Evolutionary conservation across 2,888 invertebrate species (phyloP).

Genomic region (Acrobasis repandana): DNA sequence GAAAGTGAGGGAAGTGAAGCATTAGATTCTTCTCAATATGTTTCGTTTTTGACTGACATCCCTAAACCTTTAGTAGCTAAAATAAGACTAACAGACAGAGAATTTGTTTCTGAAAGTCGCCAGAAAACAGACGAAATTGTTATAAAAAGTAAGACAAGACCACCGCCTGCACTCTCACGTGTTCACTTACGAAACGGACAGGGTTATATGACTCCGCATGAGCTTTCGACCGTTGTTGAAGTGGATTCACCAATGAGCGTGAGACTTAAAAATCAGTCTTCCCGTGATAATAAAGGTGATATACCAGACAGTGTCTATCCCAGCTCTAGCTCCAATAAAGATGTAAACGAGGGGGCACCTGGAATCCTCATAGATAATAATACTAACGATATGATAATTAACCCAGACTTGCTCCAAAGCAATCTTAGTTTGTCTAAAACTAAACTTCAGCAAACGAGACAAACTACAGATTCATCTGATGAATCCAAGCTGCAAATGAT

Average conservation of each 20-base stretch:
- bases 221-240: conserved; percentile 86
- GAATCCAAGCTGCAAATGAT: conserved; percentile 71
- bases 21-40: conserved; percentile 40
- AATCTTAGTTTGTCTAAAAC: conserved; percentile 38
- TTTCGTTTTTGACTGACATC: conserved; percentile 58
- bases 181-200: conserved; percentile 60
- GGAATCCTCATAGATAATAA: conserved; percentile 24
- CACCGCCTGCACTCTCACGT: conserved; percentile 72
- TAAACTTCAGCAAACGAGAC: conserved; percentile 34
- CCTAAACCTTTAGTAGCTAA: conserved; percentile 55
- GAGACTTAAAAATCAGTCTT: conserved; percentile 59
- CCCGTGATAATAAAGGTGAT: conserved; percentile 45
- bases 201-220: conserved; percentile 76
- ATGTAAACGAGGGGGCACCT: conserved; percentile 24
- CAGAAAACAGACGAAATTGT: conserved; percentile 31
- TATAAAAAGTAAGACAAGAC: conserved; percentile 53
- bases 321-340: conserved; percentile 29
- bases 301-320: conserved; percentile 35
- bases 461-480: conserved; percentile 51
- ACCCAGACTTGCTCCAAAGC: conserved; percentile 53
- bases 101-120: conserved; percentile 32
- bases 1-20: conserved; percentile 29
- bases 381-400: conserved; percentile 30
- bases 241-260: conserved; percentile 86
- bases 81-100: conserved; percentile 25